Conservation (phyloP, 2,797 vertebrate genomes). For the Coranthus polyacanthus region DNA sequence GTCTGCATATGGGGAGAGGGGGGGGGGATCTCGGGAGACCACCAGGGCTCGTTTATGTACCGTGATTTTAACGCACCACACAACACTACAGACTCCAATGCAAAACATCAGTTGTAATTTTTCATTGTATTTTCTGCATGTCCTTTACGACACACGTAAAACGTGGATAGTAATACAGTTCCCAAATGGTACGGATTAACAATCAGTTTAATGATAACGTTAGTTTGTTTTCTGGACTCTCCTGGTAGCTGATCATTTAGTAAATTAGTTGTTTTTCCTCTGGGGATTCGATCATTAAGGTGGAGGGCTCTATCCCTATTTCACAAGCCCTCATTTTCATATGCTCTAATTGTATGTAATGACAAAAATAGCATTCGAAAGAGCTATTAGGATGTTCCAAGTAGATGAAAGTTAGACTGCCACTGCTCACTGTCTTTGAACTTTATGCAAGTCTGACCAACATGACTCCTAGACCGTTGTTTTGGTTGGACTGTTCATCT, state of each 20-base stretch:
- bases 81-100: neutral
- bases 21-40: constrained; percentile 52
- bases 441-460: constrained; percentile 4
- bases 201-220: too few species aligned
- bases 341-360: neutral
- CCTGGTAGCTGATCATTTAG: too few species aligned
- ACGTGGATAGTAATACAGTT: too few species aligned
- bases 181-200: too few species aligned
- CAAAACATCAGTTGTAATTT: too few species aligned
- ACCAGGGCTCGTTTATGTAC: constrained; percentile 62
- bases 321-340: constrained; percentile 1
- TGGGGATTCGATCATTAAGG: constrained; percentile 22
- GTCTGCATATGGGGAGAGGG: constrained; percentile 23
- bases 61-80: constrained; percentile 22
- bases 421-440: too few species aligned
- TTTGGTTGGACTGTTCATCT: neutral
- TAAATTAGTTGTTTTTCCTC: constrained; percentile 7
- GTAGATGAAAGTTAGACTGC: neutral
- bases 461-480: constrained; percentile 8
- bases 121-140: too few species aligned
- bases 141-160: too few species aligned
- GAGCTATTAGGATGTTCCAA: neutral
- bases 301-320: constrained; percentile 1
- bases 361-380: neutral
- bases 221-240: too few species aligned